Evolutionary conservation across 2,888 invertebrate species (phyloP).

Genomic region (Heliconius erato): DNA sequence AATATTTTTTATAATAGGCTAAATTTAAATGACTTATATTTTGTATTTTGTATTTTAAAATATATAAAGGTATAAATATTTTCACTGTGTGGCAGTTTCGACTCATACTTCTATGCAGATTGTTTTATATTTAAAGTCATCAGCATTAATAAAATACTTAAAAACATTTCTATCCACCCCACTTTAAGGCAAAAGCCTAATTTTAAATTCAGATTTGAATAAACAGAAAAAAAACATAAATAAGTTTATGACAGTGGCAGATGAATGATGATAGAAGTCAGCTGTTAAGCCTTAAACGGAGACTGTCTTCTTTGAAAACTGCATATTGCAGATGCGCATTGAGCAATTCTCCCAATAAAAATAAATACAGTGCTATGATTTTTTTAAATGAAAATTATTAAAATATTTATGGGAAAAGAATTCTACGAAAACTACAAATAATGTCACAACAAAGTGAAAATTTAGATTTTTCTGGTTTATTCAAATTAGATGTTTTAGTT

Average conservation of each 20-base stretch:
- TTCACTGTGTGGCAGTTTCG: too few species aligned
- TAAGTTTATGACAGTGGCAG: neutral
- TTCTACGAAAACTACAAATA: constrained; percentile 44
- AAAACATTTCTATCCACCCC: too few species aligned
- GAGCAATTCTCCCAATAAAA: neutral
- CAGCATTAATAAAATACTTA: too few species aligned
- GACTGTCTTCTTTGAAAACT: neutral
- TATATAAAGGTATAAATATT: too few species aligned
- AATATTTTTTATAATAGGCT: too few species aligned
- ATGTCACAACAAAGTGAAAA: constrained; percentile 74
- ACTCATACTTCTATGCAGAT: too few species aligned
- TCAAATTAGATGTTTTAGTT: constrained; percentile 79
- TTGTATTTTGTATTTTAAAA: too few species aligned
- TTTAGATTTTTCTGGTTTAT: constrained; percentile 80
- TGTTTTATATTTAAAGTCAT: too few species aligned
- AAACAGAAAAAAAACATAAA: neutral
- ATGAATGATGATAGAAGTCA: constrained; percentile 7
- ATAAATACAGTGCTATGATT: constrained; percentile 10
- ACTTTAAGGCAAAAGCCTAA: too few species aligned
- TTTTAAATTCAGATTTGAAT: neutral
- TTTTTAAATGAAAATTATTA: neutral
- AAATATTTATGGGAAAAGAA: neutral
- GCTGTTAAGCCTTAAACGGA: neutral
- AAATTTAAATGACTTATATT: too few species aligned
- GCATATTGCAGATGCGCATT: constrained; percentile 32